Evolutionary conservation across 2,797 vertebrate species (phyloP), one percentile per base, ranked within the genome.

Genomic region (Chrysocyon brachyurus): DNA sequence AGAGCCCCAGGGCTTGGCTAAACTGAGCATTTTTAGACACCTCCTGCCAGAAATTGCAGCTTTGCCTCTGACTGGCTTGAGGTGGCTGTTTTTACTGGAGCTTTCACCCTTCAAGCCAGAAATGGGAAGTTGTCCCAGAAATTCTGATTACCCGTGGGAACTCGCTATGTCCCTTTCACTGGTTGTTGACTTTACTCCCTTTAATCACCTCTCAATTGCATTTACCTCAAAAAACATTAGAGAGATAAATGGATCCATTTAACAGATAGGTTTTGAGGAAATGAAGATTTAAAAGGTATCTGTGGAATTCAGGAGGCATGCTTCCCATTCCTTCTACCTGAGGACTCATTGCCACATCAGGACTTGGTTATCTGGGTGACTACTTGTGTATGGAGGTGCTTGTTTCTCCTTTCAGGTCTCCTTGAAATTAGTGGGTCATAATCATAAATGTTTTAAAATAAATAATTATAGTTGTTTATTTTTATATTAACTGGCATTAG

Each of bases 201-300:
- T 82, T 85, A 77, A 49, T 96, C 19, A 75, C 49, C n/a, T 57
- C 40, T 89, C 40, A n/a, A 5, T 78, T 68, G 56, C 28, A 68
- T 84, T 94, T 91, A 83, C 75, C 22, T 84, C 33, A 75, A 14
- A 75, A 57, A 94, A 28, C 40, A 49, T 49, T 49, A 49, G 72
- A 75, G 14, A 28, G 72, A 75, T 28, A 68, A 57, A 24, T 68
- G 77, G 49, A n/a, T 79, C 52, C 1, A 56, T 63, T 46, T 73
- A 91, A 33, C 12, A 6, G 24, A n/a, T 79, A 33, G 15, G 5
- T 61, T 77, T 93, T 46, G 59, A 28, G 36, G 84, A 92, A 90
- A 49, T 88, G 59, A 22, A 77, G 72, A 15, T 6, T 91, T 79
- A 40, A n/a, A 85, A 12, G 49, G 3, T 82, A 54, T 72, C 28